Conservation (phyloP, 2,113 vertebrate species). For the Pedetes capensis region DNA sequence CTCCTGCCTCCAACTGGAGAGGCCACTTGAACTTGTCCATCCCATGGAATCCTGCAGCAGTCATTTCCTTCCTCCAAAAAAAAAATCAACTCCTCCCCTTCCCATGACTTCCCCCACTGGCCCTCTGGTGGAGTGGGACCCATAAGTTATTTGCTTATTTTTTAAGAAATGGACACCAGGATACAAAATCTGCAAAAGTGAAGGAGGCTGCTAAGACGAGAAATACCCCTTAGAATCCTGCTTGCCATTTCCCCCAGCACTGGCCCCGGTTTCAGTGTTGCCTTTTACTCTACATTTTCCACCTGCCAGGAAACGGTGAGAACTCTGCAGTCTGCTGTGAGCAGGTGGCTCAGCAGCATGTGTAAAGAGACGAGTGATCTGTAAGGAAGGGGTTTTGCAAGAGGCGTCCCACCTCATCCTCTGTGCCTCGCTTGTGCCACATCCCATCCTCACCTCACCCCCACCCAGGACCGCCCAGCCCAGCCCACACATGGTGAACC, state of each 20-base stretch:
- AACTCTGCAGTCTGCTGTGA: not conserved
- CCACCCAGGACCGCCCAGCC: accelerated
- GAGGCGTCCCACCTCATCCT: accelerated
- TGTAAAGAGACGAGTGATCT: not conserved
- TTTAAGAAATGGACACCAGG: not conserved
- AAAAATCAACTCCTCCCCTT: not conserved
- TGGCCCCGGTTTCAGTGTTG: not conserved
- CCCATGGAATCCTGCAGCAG: accelerated
- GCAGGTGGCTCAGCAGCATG: not conserved
- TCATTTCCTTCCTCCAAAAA: not conserved
- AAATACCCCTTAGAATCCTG: not conserved
- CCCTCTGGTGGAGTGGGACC: not conserved
- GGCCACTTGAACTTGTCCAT: not conserved
- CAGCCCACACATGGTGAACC: accelerated
- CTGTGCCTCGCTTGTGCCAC: not conserved
- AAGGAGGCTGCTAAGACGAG: not conserved
- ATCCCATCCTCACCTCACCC: not conserved
- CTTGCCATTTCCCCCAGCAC: accelerated
- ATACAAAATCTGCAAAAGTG: not conserved
- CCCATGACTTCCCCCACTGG: not conserved
- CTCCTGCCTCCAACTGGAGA: accelerated
- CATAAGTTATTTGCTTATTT: not conserved
- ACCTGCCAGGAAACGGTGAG: not conserved
- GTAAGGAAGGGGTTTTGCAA: not conserved
- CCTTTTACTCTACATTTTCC: not conserved